These are phyloP conservation scores for Mythimna loreyi DNA, from an alignment of 2,888 invertebrate species.

Conservation along the genomic window DNA sequence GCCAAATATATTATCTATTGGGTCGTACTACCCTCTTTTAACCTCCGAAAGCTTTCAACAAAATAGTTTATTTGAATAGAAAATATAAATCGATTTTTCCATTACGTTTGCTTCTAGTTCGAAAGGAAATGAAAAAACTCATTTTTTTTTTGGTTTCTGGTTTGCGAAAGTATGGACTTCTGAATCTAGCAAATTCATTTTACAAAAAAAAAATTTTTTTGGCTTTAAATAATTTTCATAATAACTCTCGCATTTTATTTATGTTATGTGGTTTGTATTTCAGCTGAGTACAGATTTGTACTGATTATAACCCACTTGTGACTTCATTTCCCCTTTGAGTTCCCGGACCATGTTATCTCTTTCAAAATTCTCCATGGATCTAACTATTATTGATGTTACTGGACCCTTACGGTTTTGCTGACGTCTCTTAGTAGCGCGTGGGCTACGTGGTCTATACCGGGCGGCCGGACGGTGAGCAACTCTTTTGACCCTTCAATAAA, in stretches of 20 bases:
- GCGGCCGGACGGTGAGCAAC: too few species aligned
- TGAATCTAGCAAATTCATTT: too few species aligned
- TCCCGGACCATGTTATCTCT: too few species aligned
- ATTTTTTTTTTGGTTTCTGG: neutral
- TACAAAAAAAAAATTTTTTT: too few species aligned
- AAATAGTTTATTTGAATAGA: conserved; percentile 17
- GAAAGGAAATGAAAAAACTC: conserved; percentile 2
- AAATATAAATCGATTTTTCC: conserved; percentile 6
- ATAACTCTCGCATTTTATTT: neutral
- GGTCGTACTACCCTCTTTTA: neutral
- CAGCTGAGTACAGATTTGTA: neutral
- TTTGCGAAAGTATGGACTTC: neutral
- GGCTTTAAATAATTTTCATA: conserved; percentile 1
- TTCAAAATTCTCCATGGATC: too few species aligned
- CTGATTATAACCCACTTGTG: neutral
- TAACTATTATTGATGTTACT: too few species aligned
- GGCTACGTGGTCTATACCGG: too few species aligned
- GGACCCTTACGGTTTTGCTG: too few species aligned
- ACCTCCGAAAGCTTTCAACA: neutral
- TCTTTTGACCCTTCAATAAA: too few species aligned
- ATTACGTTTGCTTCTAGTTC: neutral
- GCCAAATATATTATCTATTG: conserved; percentile 36
- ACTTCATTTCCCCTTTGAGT: too few species aligned
- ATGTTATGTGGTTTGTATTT: too few species aligned
- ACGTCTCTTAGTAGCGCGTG: too few species aligned